Evolutionary conservation across 2,797 vertebrate species (phyloP).

Genomic region (Tiaroga cobitis): DNA sequence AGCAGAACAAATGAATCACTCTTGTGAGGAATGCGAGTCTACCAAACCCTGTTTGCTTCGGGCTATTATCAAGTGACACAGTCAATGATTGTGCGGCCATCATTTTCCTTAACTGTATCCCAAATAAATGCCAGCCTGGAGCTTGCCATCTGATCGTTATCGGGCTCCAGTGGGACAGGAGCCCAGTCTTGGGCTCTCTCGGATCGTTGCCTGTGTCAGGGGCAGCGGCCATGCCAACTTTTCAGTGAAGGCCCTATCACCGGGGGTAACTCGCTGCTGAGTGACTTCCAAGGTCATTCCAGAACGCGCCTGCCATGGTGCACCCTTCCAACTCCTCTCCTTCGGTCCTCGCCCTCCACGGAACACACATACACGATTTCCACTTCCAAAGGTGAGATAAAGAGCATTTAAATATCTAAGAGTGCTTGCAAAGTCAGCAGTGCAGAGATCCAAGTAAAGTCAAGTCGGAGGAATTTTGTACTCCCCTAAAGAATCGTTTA

Average conservation of each 20-base stretch:
- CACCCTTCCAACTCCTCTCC: slow-evolving; percentile 52
- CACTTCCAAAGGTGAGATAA: slow-evolving; percentile 52
- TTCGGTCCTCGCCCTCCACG: slow-evolving; percentile 23
- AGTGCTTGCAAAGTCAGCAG: slow-evolving; percentile 50
- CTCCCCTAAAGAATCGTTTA: slow-evolving; percentile 53
- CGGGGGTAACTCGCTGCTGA: slow-evolving; percentile 57
- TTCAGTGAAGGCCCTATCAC: slow-evolving; percentile 60
- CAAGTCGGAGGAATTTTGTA: slow-evolving; percentile 46
- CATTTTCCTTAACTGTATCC: slow-evolving; percentile 63
- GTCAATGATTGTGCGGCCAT: slow-evolving; percentile 60
- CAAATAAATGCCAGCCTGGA: slow-evolving; percentile 60
- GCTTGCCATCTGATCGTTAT: slow-evolving; percentile 61
- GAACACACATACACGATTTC: slow-evolving; percentile 15
- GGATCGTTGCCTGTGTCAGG: slow-evolving; percentile 59
- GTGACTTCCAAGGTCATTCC: slow-evolving; percentile 62
- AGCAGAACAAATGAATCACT: slow-evolving; percentile 64
- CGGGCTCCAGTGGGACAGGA: slow-evolving; percentile 54
- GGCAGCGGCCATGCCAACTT: slow-evolving; percentile 60
- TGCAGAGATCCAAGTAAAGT: slow-evolving; percentile 46
- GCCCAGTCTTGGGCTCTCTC: slow-evolving; percentile 55
- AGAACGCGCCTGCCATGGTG: slow-evolving; percentile 43
- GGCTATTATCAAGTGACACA: slow-evolving; percentile 64
- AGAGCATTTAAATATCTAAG: slow-evolving; percentile 55
- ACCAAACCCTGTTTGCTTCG: slow-evolving; percentile 57
- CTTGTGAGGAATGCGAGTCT: slow-evolving; percentile 60